These are phyloP conservation scores for Saturnia pavonia DNA, from an alignment of 2,888 invertebrate species.

Conservation along the genomic window DNA sequence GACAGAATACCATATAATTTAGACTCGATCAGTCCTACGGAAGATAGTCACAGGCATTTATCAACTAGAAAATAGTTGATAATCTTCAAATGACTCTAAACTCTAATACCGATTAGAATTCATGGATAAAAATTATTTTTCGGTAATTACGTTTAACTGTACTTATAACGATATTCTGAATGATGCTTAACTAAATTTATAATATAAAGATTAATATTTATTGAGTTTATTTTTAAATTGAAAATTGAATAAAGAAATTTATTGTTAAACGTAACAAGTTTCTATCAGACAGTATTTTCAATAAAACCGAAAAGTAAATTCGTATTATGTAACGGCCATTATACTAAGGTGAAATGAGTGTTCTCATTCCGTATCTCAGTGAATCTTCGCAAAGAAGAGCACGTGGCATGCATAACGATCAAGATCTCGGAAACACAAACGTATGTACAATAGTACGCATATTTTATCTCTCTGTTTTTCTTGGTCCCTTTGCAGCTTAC, in stretches of 20 bases:
- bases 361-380: constrained; percentile 38
- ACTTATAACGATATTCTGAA: too few relatives aligned
- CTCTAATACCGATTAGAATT: too few relatives aligned
- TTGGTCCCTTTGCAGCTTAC: background rate
- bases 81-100: too few relatives aligned
- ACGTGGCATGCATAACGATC: constrained; percentile 41
- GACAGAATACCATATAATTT: too few relatives aligned
- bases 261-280: background rate
- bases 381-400: constrained; percentile 36
- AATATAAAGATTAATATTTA: too few relatives aligned
- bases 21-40: too few relatives aligned
- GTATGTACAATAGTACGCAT: background rate
- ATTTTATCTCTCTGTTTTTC: background rate
- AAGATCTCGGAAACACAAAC: background rate
- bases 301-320: constrained; percentile 6
- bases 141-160: too few relatives aligned
- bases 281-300: background rate
- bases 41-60: too few relatives aligned
- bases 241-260: background rate
- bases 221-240: background rate
- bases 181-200: too few relatives aligned
- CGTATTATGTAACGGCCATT: constrained; percentile 24
- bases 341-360: constrained; percentile 29
- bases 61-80: too few relatives aligned
- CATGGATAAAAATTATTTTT: too few relatives aligned